phyloP scores from a whole-genome alignment of 2,797 vertebrate species.

The Poeciliopsis presidionis region DNA sequence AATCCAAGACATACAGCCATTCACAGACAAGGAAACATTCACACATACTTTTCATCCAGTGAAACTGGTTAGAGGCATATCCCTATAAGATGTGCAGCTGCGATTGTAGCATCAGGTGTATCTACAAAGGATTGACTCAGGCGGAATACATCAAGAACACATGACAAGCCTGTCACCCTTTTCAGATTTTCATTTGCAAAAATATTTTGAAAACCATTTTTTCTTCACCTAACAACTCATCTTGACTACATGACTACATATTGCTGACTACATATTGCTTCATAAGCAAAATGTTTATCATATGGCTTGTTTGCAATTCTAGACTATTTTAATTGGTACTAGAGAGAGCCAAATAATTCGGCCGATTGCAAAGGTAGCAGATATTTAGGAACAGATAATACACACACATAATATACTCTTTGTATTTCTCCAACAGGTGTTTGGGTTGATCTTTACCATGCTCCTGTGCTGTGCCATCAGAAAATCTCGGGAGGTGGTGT shows the following conservation, averaged over 20 bases:
- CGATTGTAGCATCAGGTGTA: neutral
- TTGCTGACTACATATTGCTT: no score
- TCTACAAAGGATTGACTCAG: neutral
- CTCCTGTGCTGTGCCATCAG: slow-evolving; percentile 95
- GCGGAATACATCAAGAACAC: neutral
- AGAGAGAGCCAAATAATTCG: neutral
- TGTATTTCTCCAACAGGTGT: slow-evolving; percentile 80
- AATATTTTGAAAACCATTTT: neutral
- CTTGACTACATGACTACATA: no score
- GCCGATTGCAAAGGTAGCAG: neutral
- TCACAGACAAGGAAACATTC: neutral
- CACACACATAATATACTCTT: neutral
- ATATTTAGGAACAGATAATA: neutral
- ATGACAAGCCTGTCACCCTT: neutral
- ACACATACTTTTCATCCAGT: neutral
- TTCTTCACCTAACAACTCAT: neutral
- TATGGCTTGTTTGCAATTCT: no score
- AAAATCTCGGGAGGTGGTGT: slow-evolving; percentile 94
- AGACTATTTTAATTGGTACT: no score
- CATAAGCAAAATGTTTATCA: no score
- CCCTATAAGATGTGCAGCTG: neutral
- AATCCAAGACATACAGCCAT: neutral
- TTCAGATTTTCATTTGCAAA: neutral
- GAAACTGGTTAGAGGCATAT: neutral
- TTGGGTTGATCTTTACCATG: slow-evolving; percentile 99